Conservation (phyloP, 1,140 invertebrate species). For the Drosophila gunungcola region DNA sequence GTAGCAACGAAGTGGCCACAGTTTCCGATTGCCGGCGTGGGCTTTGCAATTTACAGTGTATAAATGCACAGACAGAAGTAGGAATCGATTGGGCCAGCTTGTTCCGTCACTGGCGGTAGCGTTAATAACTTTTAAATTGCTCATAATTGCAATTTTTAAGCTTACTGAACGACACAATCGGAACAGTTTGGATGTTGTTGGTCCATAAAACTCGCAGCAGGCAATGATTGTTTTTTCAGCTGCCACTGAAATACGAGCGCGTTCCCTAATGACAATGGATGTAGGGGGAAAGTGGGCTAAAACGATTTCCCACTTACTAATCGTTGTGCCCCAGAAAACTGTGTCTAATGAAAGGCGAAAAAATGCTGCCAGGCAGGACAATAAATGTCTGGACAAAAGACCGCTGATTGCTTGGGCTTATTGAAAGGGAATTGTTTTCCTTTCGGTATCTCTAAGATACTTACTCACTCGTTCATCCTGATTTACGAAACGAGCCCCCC, state of each 20-base stretch:
- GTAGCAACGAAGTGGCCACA: conserved; percentile 26
- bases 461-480: not conserved
- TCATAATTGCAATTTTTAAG: conserved; percentile 67
- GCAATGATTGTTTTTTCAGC: conserved; percentile 54
- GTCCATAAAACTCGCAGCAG: conserved; percentile 46
- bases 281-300: conserved; percentile 36
- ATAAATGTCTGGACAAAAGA: conserved; percentile 37
- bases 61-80: conserved; percentile 24
- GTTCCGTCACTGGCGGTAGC: conserved; percentile 53
- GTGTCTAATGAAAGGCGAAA: conserved; percentile 26
- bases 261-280: conserved; percentile 49
- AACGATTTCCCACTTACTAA: conserved; percentile 54
- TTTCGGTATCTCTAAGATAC: conserved; percentile 20
- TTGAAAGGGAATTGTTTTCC: conserved; percentile 36
- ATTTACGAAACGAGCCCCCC: conserved; percentile 4
- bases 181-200: conserved; percentile 11
- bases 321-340: conserved; percentile 52
- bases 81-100: conserved; percentile 16
- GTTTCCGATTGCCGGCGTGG: conserved; percentile 25
- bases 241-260: conserved; percentile 29
- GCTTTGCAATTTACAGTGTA: conserved; percentile 20
- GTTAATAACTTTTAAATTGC: conserved; percentile 79
- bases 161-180: conserved; percentile 16
- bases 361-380: conserved; percentile 16
- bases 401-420: conserved; percentile 34